Conservation (phyloP, 2,113 vertebrate genomes). For the Xerus inauris region DNA sequence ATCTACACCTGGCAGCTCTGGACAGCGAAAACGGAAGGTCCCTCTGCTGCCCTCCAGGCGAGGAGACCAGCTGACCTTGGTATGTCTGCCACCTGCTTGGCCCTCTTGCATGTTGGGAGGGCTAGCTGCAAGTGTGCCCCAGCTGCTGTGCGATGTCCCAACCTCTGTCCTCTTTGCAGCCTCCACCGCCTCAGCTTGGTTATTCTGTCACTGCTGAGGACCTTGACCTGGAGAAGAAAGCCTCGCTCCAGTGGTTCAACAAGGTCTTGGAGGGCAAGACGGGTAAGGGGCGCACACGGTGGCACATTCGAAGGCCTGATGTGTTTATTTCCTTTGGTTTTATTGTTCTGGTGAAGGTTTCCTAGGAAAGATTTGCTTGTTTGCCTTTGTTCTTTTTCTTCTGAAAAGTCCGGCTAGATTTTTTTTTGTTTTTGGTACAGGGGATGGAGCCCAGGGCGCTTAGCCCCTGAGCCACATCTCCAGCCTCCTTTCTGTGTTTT, state of each 20-base stretch:
- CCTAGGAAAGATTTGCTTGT: not conserved
- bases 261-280: constrained; percentile 90
- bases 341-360: not conserved
- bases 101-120: not conserved
- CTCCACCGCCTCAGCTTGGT: constrained; percentile 93
- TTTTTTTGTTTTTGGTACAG: not conserved
- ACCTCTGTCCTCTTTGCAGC: constrained; percentile 85
- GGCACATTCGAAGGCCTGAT: not conserved
- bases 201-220: constrained; percentile 93
- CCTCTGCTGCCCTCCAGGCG: constrained; percentile 88
- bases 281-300: constrained; percentile 84
- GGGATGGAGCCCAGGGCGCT: no score
- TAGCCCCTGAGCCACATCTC: no score
- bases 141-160: not conserved
- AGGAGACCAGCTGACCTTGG: constrained; percentile 92
- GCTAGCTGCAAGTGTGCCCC: not conserved
- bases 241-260: constrained; percentile 91
- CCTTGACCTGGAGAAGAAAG: constrained; percentile 92
- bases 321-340: not conserved
- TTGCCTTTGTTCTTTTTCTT: not conserved
- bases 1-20: constrained; percentile 69
- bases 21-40: constrained; percentile 92
- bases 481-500: no score
- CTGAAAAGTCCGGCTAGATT: not conserved
- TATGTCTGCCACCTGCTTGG: constrained; percentile 72